Evolutionary conservation across 2,888 invertebrate species (phyloP).

Genomic region (Ethmia dodecea): DNA sequence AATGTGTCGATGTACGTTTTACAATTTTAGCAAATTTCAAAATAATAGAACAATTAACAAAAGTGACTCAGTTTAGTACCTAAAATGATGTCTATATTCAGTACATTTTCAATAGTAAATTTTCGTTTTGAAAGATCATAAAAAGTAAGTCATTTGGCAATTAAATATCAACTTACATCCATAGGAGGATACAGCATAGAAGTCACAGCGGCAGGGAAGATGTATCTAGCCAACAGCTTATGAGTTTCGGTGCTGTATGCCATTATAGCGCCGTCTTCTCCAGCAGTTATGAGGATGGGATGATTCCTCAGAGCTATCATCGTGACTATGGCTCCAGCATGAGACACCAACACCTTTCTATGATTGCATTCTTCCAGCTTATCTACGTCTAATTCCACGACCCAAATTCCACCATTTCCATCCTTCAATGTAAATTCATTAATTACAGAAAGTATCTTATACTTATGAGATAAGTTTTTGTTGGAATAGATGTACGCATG

Average conservation of each 20-base stretch:
- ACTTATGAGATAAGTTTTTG: background rate
- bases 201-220: constrained; percentile 69
- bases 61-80: too few relatives aligned
- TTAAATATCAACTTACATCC: constrained; percentile 71
- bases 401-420: constrained; percentile 87
- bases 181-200: constrained; percentile 84
- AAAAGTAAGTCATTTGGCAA: too few relatives aligned
- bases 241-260: constrained; percentile 83
- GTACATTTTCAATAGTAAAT: too few relatives aligned
- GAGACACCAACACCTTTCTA: constrained; percentile 79
- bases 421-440: too few relatives aligned
- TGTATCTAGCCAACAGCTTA: constrained; percentile 77
- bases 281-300: constrained; percentile 84
- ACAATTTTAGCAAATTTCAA: too few relatives aligned
- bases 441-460: constrained; percentile 4
- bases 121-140: too few relatives aligned
- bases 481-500: background rate
- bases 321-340: constrained; percentile 85
- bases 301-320: constrained; percentile 83
- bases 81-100: too few relatives aligned
- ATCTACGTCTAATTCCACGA: constrained; percentile 62
- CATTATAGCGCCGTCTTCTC: constrained; percentile 84
- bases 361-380: constrained; percentile 59
- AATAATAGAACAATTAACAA: too few relatives aligned
- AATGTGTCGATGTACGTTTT: too few relatives aligned